Base-by-base conservation (phyloP, 2,888 invertebrate genomes). In the Clunio marinus region DNA sequence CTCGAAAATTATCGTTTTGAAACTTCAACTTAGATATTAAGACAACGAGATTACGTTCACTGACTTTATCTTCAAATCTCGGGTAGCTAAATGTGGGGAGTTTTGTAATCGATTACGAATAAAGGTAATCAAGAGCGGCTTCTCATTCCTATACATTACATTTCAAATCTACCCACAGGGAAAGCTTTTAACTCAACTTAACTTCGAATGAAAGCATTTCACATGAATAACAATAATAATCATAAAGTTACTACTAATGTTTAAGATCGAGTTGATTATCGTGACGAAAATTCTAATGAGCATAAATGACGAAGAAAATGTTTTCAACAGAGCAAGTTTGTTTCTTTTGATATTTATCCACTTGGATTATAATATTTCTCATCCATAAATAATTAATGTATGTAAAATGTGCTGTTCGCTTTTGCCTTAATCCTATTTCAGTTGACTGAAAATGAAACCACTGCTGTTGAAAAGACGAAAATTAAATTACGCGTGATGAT, bases 401-500 rank as follows among this genome's bases (percentile, higher is more conserved):
- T 66, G 66, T 55, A 55, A 66, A 66, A 46, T 35, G 35, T 66
- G 66, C 35, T 27, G 41, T 13, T 17, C 20, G 32, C 13, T 25
- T 35, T 4, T 35, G 32, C 55, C 32, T 46, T 66, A 66, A 66
- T 66, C 66, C 35, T 25, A 32, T 55, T 66, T 66, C 55, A 55
- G 20, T 63, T 66, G 66, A 66, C 51, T 55, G 66, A 66, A 32
- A 32, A 27, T 66, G 51, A 4, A 65, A 65, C 17, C 41, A 35
- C 24, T 41, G 62, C 22, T 45, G 62, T n/a, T 41, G 46, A 35
- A 46, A 62, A 65, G 22, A 22, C 22, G 28, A 45, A 66, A 27
- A 66, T 66, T 66, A 66, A 66, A 66, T 66, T 66, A 66, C 22
- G 66, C 66, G 55, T 66, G 22, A 45, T n/a, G n/a, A n/a, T 62